Percentiles rank a stretch among this genome's conserved stretches.
These are phyloP conservation scores for Aselliscus stoliczkanus DNA, from an alignment of 2,797 vertebrate species.

Conservation along the genomic window DNA sequence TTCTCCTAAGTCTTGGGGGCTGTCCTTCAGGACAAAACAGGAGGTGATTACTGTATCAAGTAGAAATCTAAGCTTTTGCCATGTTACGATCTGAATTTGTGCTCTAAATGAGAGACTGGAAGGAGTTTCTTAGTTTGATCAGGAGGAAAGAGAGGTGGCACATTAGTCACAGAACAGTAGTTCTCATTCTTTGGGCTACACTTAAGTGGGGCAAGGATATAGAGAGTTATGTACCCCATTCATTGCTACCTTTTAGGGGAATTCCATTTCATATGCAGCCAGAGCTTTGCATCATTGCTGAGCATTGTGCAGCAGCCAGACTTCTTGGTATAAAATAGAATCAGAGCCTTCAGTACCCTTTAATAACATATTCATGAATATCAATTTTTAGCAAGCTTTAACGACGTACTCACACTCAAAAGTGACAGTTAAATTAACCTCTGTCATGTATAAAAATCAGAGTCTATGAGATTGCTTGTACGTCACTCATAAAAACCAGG, in stretches of 20 bases:
- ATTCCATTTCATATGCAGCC: background rate
- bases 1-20: background rate
- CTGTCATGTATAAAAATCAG: background rate
- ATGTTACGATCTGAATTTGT: background rate
- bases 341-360: background rate
- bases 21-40: background rate
- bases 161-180: fast-evolving
- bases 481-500: background rate
- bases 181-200: background rate
- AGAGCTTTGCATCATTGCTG: background rate
- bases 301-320: background rate
- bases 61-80: background rate
- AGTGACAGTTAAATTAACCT: conserved; percentile 47
- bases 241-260: background rate
- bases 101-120: background rate
- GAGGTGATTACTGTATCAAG: background rate
- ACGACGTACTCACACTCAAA: background rate
- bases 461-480: background rate
- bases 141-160: background rate
- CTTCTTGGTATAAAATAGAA: background rate
- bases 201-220: background rate
- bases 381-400: conserved; percentile 7
- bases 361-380: conserved; percentile 18
- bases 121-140: background rate
- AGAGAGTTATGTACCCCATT: background rate